Percentiles rank a stretch among this genome's conserved stretches.
These are phyloP conservation scores for Caracal caracal DNA, from an alignment of 2,113 vertebrate genomes.

Conservation along the genomic window DNA sequence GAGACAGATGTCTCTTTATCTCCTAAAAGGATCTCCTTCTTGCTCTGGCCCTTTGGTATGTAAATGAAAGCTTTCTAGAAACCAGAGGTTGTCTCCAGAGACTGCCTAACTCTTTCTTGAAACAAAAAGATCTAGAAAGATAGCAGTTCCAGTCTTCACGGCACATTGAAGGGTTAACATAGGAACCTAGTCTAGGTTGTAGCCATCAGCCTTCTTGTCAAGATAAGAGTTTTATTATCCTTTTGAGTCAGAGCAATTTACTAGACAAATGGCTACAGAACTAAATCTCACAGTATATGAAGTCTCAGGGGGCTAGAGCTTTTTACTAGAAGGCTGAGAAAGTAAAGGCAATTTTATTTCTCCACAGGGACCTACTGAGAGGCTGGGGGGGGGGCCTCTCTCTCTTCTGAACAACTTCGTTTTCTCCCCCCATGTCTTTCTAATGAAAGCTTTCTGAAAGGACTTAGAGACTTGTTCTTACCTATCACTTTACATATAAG, in stretches of 20 bases:
- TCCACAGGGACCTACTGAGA: background rate
- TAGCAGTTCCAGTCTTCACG: background rate
- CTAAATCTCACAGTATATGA: background rate
- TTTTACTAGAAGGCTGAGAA: background rate
- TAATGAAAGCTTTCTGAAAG: background rate
- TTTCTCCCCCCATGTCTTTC: background rate
- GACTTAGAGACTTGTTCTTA: background rate
- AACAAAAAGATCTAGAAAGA: background rate
- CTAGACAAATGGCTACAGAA: background rate
- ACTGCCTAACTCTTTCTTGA: background rate
- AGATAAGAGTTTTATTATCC: conserved; percentile 9
- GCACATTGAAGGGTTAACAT: background rate
- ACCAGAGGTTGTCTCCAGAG: background rate
- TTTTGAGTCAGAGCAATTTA: background rate
- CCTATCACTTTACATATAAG: background rate
- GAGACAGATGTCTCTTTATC: background rate
- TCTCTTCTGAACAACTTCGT: background rate
- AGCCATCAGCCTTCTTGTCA: background rate
- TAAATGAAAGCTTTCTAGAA: background rate
- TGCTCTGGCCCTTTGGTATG: background rate
- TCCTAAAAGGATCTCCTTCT: background rate
- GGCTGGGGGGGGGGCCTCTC: background rate
- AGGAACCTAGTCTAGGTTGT: background rate
- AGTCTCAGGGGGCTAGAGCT: background rate
- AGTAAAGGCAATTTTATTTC: background rate